Evolutionary conservation across 2,888 invertebrate genomes (phyloP), one percentile per base, ranked within the genome.

Genomic region (Malachius bipustulatus): DNA sequence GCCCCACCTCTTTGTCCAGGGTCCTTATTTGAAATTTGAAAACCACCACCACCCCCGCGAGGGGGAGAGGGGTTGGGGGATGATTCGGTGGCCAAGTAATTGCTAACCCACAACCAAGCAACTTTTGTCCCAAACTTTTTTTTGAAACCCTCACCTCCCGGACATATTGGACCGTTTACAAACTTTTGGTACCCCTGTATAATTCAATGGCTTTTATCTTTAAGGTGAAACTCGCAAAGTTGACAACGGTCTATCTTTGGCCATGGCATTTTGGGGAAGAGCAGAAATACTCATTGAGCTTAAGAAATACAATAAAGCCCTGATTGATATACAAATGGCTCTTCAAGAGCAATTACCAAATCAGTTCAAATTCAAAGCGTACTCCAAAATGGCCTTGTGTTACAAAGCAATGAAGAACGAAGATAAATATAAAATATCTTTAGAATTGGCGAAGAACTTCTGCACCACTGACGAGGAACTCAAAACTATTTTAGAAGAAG

Each of bases 311-410:
- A 59, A 65, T 31, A 64, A 70, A 0, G 79, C 81, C 0, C 53
- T 84, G 1, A 67, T 68, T 32, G 87, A 87, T 55, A 60, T 83
- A 2, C 76, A 77, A 47, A 52, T 75, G 41, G 75, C 80, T 0
- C 55, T 75, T 2, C 74, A 73, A 41, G 71, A 73, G 50, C 69
- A 73, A 2, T 61, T 81, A 3, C 75, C 77, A 0, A 68, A 67
- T 1, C 69, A 67, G 38, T 66, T 70, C 60, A 69, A 67, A 40
- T 65, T 69, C 59, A 73, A 77, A 40, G 75, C 80, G 42, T 82
- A 78, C 51, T 71, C 75, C 62, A 65, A 75, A 45, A 75, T 82
- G 72, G 77, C 77, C 0, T 68, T 75, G 36, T 79, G 80, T 40
- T 80, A 81, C 49, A 62, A 64, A 67, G 74, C 67, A 8, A 57